These are phyloP conservation scores for Notoglanidium macrostoma DNA, from an alignment of 2,797 vertebrate species.

Conservation along the genomic window DNA sequence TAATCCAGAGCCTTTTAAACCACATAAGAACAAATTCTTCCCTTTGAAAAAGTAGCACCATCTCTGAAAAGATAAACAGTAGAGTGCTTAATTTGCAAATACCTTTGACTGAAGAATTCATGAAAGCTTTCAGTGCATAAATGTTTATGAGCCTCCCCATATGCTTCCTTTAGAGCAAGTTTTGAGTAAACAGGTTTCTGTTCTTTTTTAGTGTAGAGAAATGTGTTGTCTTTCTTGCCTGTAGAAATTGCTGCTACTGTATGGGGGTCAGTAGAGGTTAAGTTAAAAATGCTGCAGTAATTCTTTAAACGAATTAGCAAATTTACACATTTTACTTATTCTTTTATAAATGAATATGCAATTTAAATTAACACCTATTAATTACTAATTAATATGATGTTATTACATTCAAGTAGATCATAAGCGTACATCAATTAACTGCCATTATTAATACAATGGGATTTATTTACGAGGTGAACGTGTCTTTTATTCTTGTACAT, in stretches of 20 bases:
- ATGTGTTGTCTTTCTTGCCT: not conserved
- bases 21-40: not conserved
- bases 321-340: not conserved
- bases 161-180: not conserved
- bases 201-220: not conserved
- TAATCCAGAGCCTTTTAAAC: not conserved
- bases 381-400: no score
- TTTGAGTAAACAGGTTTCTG: constrained; percentile 17
- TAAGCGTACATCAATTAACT: not conserved
- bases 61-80: not conserved
- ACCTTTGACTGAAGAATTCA: not conserved
- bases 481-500: constrained; percentile 1
- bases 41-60: not conserved
- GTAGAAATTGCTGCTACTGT: not conserved
- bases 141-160: not conserved
- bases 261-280: not conserved
- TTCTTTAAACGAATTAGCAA: not conserved
- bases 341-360: no score
- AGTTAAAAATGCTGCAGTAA: not conserved
- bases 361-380: not conserved
- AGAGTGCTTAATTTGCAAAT: not conserved
- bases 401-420: not conserved
- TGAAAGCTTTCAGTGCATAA: not conserved
- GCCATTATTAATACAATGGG: not conserved
- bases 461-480: not conserved